Evolutionary conservation across 2,113 vertebrate genomes (phyloP), one percentile per base, ranked within the genome.

Genomic region (Grammomys dolichurus): DNA sequence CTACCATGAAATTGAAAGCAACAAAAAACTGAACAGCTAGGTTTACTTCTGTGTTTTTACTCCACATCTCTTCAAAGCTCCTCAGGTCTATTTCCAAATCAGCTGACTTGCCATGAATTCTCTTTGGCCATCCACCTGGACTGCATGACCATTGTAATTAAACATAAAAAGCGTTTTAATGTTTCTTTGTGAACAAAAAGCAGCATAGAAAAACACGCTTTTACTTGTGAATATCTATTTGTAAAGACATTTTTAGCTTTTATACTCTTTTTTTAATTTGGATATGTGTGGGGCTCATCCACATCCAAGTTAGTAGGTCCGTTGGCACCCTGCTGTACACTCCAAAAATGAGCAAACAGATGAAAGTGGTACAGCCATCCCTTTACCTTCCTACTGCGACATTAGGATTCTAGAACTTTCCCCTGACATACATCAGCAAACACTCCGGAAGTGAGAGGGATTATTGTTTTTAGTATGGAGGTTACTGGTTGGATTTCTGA

Each of bases 91-190:
- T 43, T 69, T 78, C 20, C 17, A 87, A 46, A 60, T 17, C 26
- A 9, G 8, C 28, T 40, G n/a, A 24, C 8, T 81, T 46, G n/a
- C 11, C 31, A 40, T 7, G 14, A 58, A 19, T 80, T 48, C 10
- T 16, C 16, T 7, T 60, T 8, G 24, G 10, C 13, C 1, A 11
- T 46, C 26, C 5, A 17, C 22, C 63, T 26, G 20, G 63, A 72
- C 24, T 54, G 28, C 3, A 3, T 20, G 26, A 2, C 4, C 40
- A 5, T 31, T 13, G 0, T 26, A 11, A 46, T n/a, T 31, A 28
- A 58, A 26, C 0, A 1, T 26, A 28, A 51, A 28, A 51, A 1
- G 7, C 2, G 17, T 78, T 60, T 82, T n/a, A 17, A 10, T 73
- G 69, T 17, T 46, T 72, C 93, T 85, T 85, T 63, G 4, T 36